These are phyloP conservation scores for Harmothoe impar DNA, from an alignment of 2,888 invertebrate genomes.

Conservation along the genomic window DNA sequence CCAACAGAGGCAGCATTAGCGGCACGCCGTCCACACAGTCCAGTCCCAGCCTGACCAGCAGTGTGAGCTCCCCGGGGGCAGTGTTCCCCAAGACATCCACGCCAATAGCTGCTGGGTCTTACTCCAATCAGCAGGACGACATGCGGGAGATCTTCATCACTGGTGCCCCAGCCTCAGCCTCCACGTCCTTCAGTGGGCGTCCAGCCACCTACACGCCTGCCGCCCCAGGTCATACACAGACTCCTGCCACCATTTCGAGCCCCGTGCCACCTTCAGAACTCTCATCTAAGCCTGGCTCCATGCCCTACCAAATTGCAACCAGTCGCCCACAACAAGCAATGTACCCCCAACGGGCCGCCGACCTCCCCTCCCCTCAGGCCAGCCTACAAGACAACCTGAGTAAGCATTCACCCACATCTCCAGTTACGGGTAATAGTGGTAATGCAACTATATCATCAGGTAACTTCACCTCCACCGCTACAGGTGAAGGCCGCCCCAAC, in stretches of 20 bases:
- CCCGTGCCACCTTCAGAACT: neutral
- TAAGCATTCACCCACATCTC: neutral
- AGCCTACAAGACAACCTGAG: conserved; percentile 64
- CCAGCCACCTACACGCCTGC: neutral
- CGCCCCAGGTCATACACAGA: neutral
- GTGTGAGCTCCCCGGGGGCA: conserved; percentile 50
- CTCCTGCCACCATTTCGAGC: neutral
- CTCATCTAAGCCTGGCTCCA: conserved; percentile 65
- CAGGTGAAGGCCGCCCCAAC: neutral
- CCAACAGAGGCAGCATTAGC: conserved; percentile 52
- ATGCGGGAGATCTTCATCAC: conserved; percentile 67
- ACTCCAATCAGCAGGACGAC: conserved; percentile 11
- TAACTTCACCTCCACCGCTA: neutral
- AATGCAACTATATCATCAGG: conserved; percentile 10
- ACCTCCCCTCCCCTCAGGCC: conserved; percentile 89
- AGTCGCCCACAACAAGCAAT: conserved; percentile 63
- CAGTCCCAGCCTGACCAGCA: conserved; percentile 86
- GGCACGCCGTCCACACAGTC: conserved; percentile 87
- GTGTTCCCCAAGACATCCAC: conserved; percentile 66
- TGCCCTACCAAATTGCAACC: conserved; percentile 62
- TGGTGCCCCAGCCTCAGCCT: conserved; percentile 62
- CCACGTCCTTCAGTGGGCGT: neutral
- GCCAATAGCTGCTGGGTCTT: neutral
- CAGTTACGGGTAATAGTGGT: conserved; percentile 61
- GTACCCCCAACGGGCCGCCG: conserved; percentile 60